These are phyloP conservation scores for Cheiracanthium punctorium DNA, from an alignment of 2,888 invertebrate genomes.

Conservation along the genomic window DNA sequence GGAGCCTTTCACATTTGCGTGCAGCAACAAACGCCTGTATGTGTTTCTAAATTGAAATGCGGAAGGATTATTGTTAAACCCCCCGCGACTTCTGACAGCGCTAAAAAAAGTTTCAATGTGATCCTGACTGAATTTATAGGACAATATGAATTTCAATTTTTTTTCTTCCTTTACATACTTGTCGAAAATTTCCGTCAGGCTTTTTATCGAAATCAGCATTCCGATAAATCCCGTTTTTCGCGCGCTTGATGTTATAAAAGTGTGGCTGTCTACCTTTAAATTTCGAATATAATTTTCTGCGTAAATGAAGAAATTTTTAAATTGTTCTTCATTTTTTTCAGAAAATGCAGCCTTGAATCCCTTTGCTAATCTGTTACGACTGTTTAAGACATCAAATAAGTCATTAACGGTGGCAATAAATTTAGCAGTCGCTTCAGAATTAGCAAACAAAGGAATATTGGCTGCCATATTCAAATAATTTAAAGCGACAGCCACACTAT, in stretches of 20 bases:
- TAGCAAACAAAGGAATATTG: background rate
- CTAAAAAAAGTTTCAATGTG: background rate
- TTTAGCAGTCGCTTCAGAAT: background rate
- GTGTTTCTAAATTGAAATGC: background rate
- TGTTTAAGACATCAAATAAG: slow-evolving; percentile 16
- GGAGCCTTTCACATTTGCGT: background rate
- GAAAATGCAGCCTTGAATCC: background rate
- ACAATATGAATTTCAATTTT: background rate
- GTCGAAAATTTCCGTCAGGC: background rate
- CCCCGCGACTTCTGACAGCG: background rate
- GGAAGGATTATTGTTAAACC: background rate
- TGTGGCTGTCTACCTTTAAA: background rate
- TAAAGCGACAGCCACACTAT: slow-evolving; percentile 19
- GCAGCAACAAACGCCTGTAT: background rate
- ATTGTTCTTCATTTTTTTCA: background rate
- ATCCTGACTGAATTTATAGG: background rate
- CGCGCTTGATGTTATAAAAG: background rate
- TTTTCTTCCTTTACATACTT: background rate
- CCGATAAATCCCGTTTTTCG: background rate
- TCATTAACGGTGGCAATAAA: slow-evolving; percentile 12
- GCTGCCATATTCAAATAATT: background rate
- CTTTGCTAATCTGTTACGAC: background rate
- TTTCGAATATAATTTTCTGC: background rate
- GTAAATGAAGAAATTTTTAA: background rate
- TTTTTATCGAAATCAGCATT: background rate